These are phyloP conservation scores for Gopherus flavomarginatus DNA, from an alignment of 2,113 vertebrate genomes.

Conservation along the genomic window DNA sequence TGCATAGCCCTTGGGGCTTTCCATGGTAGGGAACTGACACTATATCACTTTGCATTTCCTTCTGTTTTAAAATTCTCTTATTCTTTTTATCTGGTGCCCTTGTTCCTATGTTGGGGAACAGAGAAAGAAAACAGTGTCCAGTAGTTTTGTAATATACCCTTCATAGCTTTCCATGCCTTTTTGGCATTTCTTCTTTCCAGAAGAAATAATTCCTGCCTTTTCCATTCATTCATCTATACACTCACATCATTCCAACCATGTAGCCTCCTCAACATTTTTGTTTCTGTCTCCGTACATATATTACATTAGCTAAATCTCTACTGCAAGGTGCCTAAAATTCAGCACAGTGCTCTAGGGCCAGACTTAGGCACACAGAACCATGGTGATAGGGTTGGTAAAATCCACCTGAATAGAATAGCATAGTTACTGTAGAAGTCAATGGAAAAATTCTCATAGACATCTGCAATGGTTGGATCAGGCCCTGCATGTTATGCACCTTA, in stretches of 20 bases:
- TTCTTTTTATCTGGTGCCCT: neutral
- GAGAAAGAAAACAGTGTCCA: neutral
- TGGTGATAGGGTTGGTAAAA: neutral
- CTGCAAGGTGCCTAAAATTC: neutral
- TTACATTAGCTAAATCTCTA: neutral
- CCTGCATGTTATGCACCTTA: fast-evolving
- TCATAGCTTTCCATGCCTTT: neutral
- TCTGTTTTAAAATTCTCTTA: neutral
- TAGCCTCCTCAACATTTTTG: neutral
- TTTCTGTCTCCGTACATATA: neutral
- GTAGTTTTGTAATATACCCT: neutral
- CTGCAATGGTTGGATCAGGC: neutral
- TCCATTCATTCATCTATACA: neutral
- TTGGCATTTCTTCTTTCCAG: neutral
- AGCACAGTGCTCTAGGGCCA: neutral
- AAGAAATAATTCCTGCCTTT: neutral
- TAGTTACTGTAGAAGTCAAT: neutral
- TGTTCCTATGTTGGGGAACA: neutral
- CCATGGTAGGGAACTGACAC: neutral
- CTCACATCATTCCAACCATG: neutral
- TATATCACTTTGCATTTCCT: neutral
- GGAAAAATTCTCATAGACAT: neutral
- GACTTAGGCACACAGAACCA: neutral
- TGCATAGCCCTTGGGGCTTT: neutral
- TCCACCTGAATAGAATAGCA: neutral